phyloP scores from a whole-genome alignment of 2,113 vertebrate species.

The Ginglymostoma cirratum region DNA sequence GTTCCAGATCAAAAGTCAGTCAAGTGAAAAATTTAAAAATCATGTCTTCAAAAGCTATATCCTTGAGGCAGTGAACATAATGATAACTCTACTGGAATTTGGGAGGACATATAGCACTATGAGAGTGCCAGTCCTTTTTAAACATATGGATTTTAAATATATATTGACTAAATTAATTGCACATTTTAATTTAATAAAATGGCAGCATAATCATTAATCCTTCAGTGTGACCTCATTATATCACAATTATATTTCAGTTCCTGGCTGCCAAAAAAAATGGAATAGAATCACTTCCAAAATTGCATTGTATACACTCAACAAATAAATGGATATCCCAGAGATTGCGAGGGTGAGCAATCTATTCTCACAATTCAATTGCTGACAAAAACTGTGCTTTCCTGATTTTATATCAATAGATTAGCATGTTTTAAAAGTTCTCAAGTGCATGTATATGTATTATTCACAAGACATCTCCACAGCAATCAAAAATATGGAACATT shows the following conservation, averaged over 20 bases:
- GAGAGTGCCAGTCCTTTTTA: not conserved
- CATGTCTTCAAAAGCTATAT: too few relatives aligned
- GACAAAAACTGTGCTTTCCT: not conserved
- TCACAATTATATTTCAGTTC: not conserved
- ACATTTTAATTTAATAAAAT: not conserved
- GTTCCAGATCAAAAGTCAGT: too few relatives aligned
- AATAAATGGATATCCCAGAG: not conserved
- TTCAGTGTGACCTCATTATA: not conserved
- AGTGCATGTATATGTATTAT: not conserved
- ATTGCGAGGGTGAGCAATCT: not conserved
- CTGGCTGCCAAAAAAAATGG: not conserved
- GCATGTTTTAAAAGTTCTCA: not conserved
- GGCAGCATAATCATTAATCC: not conserved
- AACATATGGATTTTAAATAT: not conserved
- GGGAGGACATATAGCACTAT: not conserved
- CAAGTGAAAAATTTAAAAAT: too few relatives aligned
- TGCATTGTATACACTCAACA: not conserved
- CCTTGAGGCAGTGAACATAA: not conserved
- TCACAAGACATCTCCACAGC: not conserved
- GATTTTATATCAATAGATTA: not conserved
- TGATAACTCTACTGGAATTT: not conserved
- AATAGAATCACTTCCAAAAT: not conserved
- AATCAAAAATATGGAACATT: not conserved
- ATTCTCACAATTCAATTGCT: not conserved
- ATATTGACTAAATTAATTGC: not conserved